Conservation (phyloP, 2,797 vertebrate species). For the Onychomys torridus region DNA sequence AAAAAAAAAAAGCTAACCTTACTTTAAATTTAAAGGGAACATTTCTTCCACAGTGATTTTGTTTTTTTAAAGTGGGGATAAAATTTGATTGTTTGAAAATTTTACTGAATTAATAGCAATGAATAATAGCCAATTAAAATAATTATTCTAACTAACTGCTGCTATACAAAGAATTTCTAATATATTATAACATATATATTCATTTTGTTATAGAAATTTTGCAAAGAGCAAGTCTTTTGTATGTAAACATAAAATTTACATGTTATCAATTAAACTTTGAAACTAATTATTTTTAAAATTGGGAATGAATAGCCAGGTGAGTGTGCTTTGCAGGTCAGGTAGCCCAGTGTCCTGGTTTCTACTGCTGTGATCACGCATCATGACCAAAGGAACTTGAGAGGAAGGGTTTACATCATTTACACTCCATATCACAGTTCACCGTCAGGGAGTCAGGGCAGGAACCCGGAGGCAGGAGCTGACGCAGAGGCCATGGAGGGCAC, state of each 20-base stretch:
- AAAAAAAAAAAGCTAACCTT: neutral
- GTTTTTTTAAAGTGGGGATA: neutral
- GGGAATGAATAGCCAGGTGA: neutral
- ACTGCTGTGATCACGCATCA: neutral
- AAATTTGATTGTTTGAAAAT: slow-evolving; percentile 44
- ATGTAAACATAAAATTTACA: slow-evolving; percentile 29
- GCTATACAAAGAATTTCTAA: neutral
- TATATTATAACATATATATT: neutral
- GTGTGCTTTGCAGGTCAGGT: too few relatives aligned
- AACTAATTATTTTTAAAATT: slow-evolving; percentile 55
- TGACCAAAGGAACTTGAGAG: neutral
- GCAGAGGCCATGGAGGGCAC: too few relatives aligned
- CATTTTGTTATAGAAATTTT: slow-evolving; percentile 37
- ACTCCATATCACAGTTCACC: neutral
- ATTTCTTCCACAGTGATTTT: neutral
- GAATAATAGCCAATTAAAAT: slow-evolving; percentile 30
- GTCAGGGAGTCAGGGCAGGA: neutral
- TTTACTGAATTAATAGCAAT: slow-evolving; percentile 30
- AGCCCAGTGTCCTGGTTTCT: neutral
- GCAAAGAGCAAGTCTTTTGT: neutral
- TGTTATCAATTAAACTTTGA: slow-evolving; percentile 1
- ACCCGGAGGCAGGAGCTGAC: neutral
- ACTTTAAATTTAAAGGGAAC: slow-evolving; percentile 45
- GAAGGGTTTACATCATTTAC: too few relatives aligned
- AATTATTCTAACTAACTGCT: slow-evolving; percentile 36